Conservation (phyloP, 2,797 vertebrate genomes). For the Pipistrellus kuhlii region DNA sequence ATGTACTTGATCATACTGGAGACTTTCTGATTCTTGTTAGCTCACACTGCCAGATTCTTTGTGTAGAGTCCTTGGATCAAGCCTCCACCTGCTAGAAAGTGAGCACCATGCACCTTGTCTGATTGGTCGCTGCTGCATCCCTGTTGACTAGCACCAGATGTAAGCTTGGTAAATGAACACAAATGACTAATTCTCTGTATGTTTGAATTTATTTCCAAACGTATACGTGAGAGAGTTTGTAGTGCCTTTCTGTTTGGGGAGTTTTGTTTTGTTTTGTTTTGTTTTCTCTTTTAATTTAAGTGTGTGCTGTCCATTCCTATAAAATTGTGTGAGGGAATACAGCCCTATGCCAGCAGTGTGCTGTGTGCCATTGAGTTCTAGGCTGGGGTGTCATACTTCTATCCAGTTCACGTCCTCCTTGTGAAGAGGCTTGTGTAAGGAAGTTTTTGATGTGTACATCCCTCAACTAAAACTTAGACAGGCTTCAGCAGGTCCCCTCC, state of each 20-base stretch:
- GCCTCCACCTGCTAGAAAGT: neutral
- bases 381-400: neutral
- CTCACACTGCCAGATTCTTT: neutral
- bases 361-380: neutral
- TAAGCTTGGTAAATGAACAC: neutral
- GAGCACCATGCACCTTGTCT: neutral
- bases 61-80: neutral
- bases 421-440: neutral
- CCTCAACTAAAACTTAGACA: constrained; percentile 23
- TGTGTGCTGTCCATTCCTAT: neutral
- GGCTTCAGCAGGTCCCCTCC: neutral
- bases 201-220: neutral
- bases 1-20: neutral
- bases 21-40: neutral
- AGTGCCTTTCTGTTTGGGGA: neutral
- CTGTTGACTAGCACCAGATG: neutral
- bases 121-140: neutral
- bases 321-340: neutral
- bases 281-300: neutral
- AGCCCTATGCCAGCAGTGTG: neutral
- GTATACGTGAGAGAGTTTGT: neutral
- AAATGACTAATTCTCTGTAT: neutral
- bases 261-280: neutral
- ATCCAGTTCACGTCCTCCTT: neutral
- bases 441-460: neutral